Conservation (phyloP, 2,113 vertebrate genomes). For the Otocyon megalotis region DNA sequence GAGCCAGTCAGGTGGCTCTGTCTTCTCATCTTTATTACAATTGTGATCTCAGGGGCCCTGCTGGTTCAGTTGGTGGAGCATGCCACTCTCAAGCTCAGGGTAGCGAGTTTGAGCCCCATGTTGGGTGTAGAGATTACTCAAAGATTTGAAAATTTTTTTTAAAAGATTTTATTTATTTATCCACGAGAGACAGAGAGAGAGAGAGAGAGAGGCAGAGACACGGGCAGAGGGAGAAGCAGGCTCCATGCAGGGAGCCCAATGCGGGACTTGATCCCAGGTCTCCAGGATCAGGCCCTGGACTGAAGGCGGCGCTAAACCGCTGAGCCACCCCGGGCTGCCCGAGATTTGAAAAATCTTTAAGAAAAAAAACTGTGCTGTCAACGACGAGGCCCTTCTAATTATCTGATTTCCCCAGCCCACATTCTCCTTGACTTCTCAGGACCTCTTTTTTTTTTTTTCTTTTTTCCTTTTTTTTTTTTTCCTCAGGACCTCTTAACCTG, state of each 20-base stretch:
- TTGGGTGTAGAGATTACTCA: background rate
- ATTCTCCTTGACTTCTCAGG: background rate
- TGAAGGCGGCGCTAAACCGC: no score
- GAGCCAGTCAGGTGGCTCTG: background rate
- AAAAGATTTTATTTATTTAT: no score
- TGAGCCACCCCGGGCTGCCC: no score
- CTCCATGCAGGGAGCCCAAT: no score
- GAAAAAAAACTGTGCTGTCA: background rate
- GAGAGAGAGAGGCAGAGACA: no score
- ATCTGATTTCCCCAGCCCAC: background rate
- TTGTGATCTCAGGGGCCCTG: background rate
- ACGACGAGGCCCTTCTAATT: background rate
- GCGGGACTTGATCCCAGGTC: no score
- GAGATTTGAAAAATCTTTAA: background rate
- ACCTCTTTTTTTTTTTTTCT: no score
- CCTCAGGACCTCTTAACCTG: background rate
- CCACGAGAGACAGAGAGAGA: no score
- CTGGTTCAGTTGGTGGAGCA: background rate
- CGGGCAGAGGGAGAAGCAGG: no score
- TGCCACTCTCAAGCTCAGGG: background rate
- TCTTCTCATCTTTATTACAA: background rate
- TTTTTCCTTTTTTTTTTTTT: no score
- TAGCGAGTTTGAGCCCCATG: background rate
- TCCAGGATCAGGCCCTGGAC: no score
- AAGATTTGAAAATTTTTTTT: background rate